Base-by-base conservation (phyloP, 2,888 invertebrate species). In the Orthosia gothica region DNA sequence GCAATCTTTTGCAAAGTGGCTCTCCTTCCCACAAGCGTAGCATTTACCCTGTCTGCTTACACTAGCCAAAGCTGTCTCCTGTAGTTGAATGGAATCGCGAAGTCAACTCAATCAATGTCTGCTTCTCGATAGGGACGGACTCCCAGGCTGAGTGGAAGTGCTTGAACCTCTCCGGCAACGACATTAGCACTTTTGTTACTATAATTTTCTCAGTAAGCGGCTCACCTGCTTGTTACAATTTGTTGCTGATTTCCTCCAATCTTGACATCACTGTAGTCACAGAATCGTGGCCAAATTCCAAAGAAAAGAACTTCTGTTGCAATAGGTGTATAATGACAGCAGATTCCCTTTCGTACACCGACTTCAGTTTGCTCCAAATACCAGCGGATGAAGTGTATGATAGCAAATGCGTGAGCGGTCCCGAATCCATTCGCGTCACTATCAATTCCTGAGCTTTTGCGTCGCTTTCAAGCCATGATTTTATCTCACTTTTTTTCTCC, bases 201-300 rank as follows among this genome's bases (percentile, higher is more conserved):
- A 49, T 18, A 12, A 49, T 26, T 63, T 26, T 63, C 5, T 59
- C 59, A 11, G 59, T 45, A 45, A 59, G 59, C 11, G 40, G 59
- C n/a, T 59, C 59, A 59, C 59, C 59, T 23, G 62, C 62, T 62
- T 62, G 49, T 16, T 62, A 49, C 12, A 62, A 62, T 12, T 62
- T 62, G 9, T 16, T 62, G 49, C 23, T 49, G 16, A 62, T 62
- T 49, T 62, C 23, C 18, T 62, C 49, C 12, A 62, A 49, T 26
- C 18, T 49, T 23, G 49, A 62, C 62, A 58, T 58, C 18, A 32
- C 58, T 58, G 58, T 58, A 13, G 20, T 11, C 47, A 62, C 47
- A 9, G 61, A 45, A 15, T 45, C 45, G 45, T 61, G n/a, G 2
- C 45, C 61, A 32, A 58, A 32, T 4, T 58, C 11, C 11, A 58